Evolutionary conservation across 1,140 invertebrate genomes (phyloP), one percentile per base, ranked within the genome.

Genomic region (Drosophila quadrilineata): DNA sequence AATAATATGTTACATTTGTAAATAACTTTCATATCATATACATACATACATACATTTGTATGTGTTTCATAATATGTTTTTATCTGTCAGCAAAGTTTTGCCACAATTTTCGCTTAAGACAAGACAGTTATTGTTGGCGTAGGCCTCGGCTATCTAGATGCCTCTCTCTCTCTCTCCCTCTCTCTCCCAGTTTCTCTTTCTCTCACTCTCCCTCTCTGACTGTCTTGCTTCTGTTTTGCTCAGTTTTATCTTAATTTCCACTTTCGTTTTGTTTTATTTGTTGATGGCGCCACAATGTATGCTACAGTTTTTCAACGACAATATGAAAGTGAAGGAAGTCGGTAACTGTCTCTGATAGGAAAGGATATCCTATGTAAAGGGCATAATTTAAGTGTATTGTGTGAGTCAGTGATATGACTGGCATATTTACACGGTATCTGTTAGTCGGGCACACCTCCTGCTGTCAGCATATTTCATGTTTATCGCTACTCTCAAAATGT

Each of bases 211-310:
- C 1, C 21, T 26, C 48, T 22, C 14, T 35, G 17, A 21, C n/a
- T 0, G 36, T 21, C 19, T n/a, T 3, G 40, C 26, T 43, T 14
- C 10, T 36, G 26, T 31, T 36, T 49, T 38, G 35, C 67, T 71
- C 62, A 43, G n/a, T 59, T 80, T 80, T 72, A 75, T 75, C 67
- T 80, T 82, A 75, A 80, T 80, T 71, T 76, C 71, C 76, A 79
- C 52, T 43, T 46, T 50, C 54, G 68, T 45, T 46, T 53, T 49
- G n/a, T n/a, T n/a, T 60, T 49, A 56, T 75, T 75, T 56, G 43
- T 48, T 50, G 59, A 36, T 24, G 57, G 63, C 63, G 63, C 57
- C 63, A 28, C 46, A 67, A 67, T 45, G 38, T 52, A 46, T 46
- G 26, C 56, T 10, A 43, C 46, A 46, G 22, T 49, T 65, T 58